Evolutionary conservation across 2,888 invertebrate species (phyloP).

Genomic region (Leptinotarsa haldemani): DNA sequence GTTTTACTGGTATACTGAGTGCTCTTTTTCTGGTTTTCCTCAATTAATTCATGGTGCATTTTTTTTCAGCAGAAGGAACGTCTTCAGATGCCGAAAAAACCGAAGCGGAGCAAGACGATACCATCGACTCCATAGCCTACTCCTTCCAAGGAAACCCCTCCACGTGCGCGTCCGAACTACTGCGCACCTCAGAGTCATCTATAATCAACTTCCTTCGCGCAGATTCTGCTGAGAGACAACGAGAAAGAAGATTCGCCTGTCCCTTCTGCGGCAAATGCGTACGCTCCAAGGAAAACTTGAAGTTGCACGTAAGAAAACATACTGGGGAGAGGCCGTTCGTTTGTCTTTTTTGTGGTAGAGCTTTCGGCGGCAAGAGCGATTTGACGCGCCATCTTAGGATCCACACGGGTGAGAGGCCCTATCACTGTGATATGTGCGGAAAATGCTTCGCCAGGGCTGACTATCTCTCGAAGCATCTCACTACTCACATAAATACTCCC

Average conservation of each 20-base stretch:
- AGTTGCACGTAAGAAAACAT: slow-evolving; percentile 88
- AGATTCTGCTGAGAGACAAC: slow-evolving; percentile 72
- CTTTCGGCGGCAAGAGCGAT: slow-evolving; percentile 90
- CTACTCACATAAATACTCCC: slow-evolving; percentile 87
- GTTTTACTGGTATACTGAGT: background rate
- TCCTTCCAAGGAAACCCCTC: slow-evolving; percentile 63
- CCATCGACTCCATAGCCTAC: slow-evolving; percentile 74
- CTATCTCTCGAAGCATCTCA: slow-evolving; percentile 90
- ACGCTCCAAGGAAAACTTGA: slow-evolving; percentile 87
- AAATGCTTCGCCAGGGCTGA: slow-evolving; percentile 92
- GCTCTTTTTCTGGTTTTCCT: background rate
- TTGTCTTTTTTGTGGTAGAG: slow-evolving; percentile 88
- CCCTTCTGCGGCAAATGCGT: slow-evolving; percentile 92
- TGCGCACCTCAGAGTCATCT: slow-evolving; percentile 67
- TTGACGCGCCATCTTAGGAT: slow-evolving; percentile 87
- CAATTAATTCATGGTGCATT: background rate
- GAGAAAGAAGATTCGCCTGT: slow-evolving; percentile 84
- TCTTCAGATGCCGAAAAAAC: slow-evolving; percentile 61
- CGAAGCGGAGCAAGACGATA: slow-evolving; percentile 74
- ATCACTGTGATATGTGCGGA: slow-evolving; percentile 92
- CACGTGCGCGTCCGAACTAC: slow-evolving; percentile 31
- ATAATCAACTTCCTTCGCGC: slow-evolving; percentile 76
- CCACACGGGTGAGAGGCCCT: slow-evolving; percentile 90
- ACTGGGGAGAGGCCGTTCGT: slow-evolving; percentile 92
- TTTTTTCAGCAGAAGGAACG: slow-evolving; percentile 54